Evolutionary conservation across 2,113 vertebrate genomes (phyloP).

Genomic region (Catharus minimus): DNA sequence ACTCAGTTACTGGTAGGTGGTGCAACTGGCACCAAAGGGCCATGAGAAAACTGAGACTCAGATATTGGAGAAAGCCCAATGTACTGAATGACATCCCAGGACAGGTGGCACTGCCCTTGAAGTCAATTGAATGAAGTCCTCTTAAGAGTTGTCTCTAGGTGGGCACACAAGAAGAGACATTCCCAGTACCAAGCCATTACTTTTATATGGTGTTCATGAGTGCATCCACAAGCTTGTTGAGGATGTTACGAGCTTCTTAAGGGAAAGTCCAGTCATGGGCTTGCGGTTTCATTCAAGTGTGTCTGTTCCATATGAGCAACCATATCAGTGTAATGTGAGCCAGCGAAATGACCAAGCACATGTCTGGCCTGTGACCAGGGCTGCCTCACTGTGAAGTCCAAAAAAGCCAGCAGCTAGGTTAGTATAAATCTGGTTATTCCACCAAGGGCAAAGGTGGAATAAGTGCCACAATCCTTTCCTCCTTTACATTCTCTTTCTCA

Average conservation of each 20-base stretch:
- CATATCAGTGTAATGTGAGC: no score
- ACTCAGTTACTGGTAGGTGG: background rate
- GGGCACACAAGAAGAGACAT: no score
- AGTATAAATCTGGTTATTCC: background rate
- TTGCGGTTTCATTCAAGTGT: background rate
- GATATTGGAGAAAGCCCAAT: background rate
- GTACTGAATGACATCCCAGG: background rate
- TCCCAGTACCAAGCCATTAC: background rate
- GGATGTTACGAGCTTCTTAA: background rate
- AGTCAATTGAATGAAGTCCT: background rate
- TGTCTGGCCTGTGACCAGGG: background rate
- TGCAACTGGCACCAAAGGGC: background rate
- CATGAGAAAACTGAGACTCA: background rate
- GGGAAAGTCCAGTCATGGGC: no score
- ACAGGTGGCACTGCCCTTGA: background rate
- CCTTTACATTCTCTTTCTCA: background rate
- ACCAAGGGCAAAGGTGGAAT: accelerated
- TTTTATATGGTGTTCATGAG: background rate
- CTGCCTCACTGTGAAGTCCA: background rate
- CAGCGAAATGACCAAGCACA: accelerated
- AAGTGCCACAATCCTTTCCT: background rate
- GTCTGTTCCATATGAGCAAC: background rate
- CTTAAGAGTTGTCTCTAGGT: background rate
- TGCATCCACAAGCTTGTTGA: background rate
- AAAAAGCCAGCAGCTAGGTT: background rate